Base-by-base conservation (phyloP, 2,888 invertebrate species). In the Scaptomyza caliginosa region DNA sequence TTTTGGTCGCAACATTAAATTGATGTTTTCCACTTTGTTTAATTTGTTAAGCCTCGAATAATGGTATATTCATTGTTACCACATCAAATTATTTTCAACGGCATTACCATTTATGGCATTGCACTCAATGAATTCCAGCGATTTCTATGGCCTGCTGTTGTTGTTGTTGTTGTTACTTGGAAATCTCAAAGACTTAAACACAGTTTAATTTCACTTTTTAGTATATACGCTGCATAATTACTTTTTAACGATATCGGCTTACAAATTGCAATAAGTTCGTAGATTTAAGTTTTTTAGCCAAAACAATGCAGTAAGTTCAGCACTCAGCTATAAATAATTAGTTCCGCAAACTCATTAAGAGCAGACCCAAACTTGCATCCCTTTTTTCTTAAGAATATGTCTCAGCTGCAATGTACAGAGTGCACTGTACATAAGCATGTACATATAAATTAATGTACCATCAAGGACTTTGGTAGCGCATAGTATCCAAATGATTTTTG, bases 1-100 rank as follows among this genome's bases (percentile, higher is more conserved):
- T 26, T 39, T 24, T 42, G 38, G 43, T 40, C 46, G 42, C 59
- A 70, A 76, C 68, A 85, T 72, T 70, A 84, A 86, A 80, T 86
- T 81, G 78, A 78, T 83, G 89, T 87, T 89, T 90, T 89, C 89
- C 89, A 89, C 86, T 77, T 90, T 86, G 87, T 89, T 89, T 89
- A 87, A 85, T 89, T 88, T 83, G 79, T 76, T 78, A 84, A 69
- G 85, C 77, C 72, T 82, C 89, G 90, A 88, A 87, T 83, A 90
- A 89, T 89, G 83, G 79, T 69, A 79, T 82, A 78, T 89, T 78
- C 87, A 89, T 86, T 80, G 87, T 67, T 52, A 30, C 39, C 59
- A 66, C 64, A 62, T 67, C 50, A 67, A 45, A 52, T 60, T 38
- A 5, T 48, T 36, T 39, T 34, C 7, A 50, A 36, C 30, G 13